Evolutionary conservation across 2,113 vertebrate genomes (phyloP).

Genomic region (Polyodon spathula): DNA sequence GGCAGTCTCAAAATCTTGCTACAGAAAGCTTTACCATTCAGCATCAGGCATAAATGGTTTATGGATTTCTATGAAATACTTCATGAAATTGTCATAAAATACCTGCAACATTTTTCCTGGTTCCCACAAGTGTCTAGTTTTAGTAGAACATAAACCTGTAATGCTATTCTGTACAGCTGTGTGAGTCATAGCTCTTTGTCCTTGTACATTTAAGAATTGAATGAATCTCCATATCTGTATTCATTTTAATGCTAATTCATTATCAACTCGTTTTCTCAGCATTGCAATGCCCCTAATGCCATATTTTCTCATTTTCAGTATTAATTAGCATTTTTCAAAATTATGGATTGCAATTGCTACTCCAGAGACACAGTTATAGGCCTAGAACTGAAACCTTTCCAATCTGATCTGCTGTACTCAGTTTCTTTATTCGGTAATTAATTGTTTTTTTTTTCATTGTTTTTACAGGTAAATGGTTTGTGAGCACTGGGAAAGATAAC

Average conservation of each 20-base stretch:
- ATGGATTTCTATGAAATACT: too few relatives aligned
- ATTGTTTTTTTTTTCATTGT: not conserved
- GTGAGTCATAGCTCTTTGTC: not conserved
- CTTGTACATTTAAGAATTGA: not conserved
- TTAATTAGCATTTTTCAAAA: not conserved
- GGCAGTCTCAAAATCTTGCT: too few relatives aligned
- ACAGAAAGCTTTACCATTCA: too few relatives aligned
- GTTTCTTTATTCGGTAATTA: not conserved
- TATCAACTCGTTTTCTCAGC: not conserved
- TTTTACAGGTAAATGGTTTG: conserved; percentile 73
- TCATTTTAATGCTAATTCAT: not conserved
- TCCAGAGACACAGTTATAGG: not conserved
- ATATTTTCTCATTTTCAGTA: not conserved
- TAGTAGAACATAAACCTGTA: too few relatives aligned
- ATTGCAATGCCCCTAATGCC: not conserved
- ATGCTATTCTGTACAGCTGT: too few relatives aligned
- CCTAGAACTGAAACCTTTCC: not conserved
- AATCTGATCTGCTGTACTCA: not conserved
- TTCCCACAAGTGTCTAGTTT: too few relatives aligned
- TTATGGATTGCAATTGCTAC: not conserved
- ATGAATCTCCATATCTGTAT: not conserved
- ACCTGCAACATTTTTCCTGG: too few relatives aligned
- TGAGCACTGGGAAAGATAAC: conserved; percentile 81
- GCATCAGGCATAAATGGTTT: too few relatives aligned
- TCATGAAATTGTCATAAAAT: too few relatives aligned